These are phyloP conservation scores for Temnothorax unifasciatus DNA, from an alignment of 2,888 invertebrate genomes.

Conservation along the genomic window DNA sequence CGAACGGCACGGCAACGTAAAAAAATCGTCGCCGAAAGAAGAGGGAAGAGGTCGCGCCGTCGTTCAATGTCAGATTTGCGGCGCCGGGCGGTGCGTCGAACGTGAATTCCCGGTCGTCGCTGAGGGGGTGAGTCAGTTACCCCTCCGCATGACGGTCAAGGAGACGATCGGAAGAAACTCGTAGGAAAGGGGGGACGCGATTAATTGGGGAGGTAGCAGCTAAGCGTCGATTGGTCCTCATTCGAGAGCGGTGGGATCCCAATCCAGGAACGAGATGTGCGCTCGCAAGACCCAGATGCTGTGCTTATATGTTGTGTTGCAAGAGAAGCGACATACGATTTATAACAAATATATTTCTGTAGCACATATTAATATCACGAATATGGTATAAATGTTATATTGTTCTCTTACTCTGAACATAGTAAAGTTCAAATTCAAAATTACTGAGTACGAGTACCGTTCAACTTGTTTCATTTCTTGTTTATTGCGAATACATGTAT, in stretches of 20 bases:
- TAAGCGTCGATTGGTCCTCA: slow-evolving; percentile 61
- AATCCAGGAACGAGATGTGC: slow-evolving; percentile 6
- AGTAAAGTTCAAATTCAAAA: neutral
- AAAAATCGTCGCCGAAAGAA: slow-evolving; percentile 5
- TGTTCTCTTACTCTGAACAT: neutral
- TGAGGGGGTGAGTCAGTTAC: slow-evolving; percentile 71
- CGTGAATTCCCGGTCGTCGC: slow-evolving; percentile 57
- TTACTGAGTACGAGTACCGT: neutral
- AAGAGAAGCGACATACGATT: neutral
- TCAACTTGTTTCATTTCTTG: neutral
- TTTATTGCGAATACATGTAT: neutral
- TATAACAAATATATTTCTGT: neutral
- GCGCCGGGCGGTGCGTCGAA: slow-evolving; percentile 50
- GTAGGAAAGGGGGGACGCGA: slow-evolving; percentile 38
- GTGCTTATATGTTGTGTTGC: neutral
- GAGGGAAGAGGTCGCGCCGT: neutral
- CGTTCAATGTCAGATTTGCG: slow-evolving; percentile 24
- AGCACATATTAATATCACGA: no score
- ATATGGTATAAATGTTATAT: no score
- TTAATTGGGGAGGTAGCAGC: slow-evolving; percentile 12
- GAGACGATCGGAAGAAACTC: slow-evolving; percentile 65
- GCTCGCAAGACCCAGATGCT: neutral
- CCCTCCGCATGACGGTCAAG: slow-evolving; percentile 73
- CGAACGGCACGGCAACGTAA: neutral
- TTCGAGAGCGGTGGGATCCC: slow-evolving; percentile 19